phyloP scores from a whole-genome alignment of 1,140 invertebrate genomes.

The Procambarus clarkii region DNA sequence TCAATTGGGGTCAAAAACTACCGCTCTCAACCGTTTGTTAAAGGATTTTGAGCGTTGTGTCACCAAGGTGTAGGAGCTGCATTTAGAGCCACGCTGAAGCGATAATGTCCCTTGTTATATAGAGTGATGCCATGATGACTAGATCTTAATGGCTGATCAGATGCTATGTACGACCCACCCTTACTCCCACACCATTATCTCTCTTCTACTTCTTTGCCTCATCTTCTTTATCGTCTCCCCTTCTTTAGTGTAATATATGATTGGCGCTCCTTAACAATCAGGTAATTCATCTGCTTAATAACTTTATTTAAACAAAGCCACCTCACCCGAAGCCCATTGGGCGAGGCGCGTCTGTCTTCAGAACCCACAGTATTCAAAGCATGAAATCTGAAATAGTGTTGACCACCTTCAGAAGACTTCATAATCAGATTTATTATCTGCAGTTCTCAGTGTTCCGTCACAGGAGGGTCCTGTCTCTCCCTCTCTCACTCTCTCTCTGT shows the following conservation, averaged over 20 bases:
- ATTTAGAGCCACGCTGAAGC: background rate
- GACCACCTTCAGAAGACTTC: conserved; percentile 10
- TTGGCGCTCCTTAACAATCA: background rate
- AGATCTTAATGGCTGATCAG: conserved; percentile 59
- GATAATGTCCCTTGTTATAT: conserved; percentile 41
- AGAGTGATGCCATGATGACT: conserved; percentile 38
- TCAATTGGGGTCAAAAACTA: conserved; percentile 2
- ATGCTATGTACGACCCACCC: conserved; percentile 31
- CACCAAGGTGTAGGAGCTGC: background rate
- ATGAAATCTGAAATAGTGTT: conserved; percentile 15
- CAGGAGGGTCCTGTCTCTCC: background rate
- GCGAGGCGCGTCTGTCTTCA: background rate
- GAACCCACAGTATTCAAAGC: background rate
- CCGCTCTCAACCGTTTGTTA: background rate
- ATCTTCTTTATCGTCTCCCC: background rate
- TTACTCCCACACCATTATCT: background rate
- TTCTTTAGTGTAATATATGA: background rate
- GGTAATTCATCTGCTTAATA: too few relatives aligned
- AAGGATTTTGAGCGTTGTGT: conserved; percentile 25
- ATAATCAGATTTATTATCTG: conserved; percentile 41
- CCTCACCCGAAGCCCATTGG: background rate
- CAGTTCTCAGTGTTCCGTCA: background rate
- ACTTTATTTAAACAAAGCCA: too few relatives aligned
- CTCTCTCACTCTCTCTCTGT: background rate
- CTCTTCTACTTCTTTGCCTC: background rate